Evolutionary conservation across 2,888 invertebrate genomes (phyloP).

Genomic region (Gandaritis pyraliata): DNA sequence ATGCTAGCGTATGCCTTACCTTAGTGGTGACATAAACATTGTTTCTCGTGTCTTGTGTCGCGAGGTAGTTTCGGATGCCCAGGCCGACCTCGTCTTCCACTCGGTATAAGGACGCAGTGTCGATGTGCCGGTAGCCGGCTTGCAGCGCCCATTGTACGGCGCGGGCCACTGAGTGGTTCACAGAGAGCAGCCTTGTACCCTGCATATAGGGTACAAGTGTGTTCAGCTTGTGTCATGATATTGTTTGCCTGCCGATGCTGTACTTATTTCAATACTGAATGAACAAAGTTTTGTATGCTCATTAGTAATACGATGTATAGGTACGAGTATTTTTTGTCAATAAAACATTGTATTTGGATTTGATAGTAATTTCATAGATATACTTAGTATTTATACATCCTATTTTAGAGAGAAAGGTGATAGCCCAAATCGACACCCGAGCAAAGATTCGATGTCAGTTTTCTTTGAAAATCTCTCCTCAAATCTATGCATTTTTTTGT

Average conservation of each 20-base stretch:
- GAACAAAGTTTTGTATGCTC: neutral
- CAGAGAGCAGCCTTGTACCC: constrained; percentile 70
- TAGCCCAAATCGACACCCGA: no score
- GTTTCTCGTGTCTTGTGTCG: constrained; percentile 84
- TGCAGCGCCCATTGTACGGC: constrained; percentile 90
- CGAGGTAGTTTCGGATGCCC: constrained; percentile 87
- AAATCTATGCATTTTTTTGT: no score
- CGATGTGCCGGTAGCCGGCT: constrained; percentile 92
- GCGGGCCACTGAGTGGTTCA: constrained; percentile 81
- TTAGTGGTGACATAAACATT: constrained; percentile 94
- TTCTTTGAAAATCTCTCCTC: no score
- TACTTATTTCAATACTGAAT: neutral
- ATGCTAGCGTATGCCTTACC: constrained; percentile 63
- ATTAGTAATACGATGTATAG: no score
- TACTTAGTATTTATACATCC: no score
- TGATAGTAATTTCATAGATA: no score
- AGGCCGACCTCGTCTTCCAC: constrained; percentile 91
- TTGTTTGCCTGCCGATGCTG: constrained; percentile 15
- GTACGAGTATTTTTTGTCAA: no score
- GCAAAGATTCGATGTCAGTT: no score
- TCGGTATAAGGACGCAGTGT: constrained; percentile 90
- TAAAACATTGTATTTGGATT: no score
- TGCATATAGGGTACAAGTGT: constrained; percentile 43
- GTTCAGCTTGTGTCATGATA: constrained; percentile 30
- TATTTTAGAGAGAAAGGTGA: no score